phyloP scores from a whole-genome alignment of 2,797 vertebrate species.

The Dendrocincla tyrannina region DNA sequence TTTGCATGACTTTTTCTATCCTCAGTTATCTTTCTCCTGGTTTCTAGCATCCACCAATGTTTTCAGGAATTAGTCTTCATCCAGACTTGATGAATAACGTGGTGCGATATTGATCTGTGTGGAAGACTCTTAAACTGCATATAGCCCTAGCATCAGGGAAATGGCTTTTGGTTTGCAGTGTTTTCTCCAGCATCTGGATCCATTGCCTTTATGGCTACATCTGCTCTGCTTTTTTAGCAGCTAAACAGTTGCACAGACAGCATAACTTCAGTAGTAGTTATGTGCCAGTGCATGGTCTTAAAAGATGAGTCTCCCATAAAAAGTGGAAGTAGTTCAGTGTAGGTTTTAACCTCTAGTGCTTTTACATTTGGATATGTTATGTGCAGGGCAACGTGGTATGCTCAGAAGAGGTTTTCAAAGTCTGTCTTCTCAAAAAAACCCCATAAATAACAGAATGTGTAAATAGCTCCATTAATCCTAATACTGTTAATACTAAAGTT shows the following conservation, averaged over 20 bases:
- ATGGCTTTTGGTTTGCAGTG: accelerated
- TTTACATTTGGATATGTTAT: background rate
- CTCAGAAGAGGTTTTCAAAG: background rate
- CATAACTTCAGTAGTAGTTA: background rate
- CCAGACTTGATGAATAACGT: background rate
- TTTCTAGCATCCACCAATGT: background rate
- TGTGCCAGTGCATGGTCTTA: background rate
- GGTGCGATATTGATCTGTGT: background rate
- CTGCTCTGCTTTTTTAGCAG: background rate
- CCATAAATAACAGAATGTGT: background rate
- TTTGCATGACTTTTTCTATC: background rate
- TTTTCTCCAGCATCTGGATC: background rate
- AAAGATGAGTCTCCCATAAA: background rate
- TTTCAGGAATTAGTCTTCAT: background rate
- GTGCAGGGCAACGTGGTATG: background rate
- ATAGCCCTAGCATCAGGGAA: background rate
- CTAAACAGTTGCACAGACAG: background rate
- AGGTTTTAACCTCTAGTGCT: background rate
- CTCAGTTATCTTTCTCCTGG: background rate
- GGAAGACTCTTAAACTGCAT: background rate
- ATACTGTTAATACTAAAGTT: background rate
- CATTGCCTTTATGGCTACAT: background rate
- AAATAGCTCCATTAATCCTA: background rate
- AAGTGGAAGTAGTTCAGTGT: background rate
- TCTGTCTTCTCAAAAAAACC: background rate